phyloP scores from a whole-genome alignment of 2,113 vertebrate species.

The cattle (Bos taurus) region ARS-UCD2.0 NC_037336.1:99211501-99212000 shows the following conservation, averaged over 20 bases:
- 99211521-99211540: not conserved
- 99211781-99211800: not conserved
- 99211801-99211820: not conserved
- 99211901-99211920: not conserved
- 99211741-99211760: not conserved
- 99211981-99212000: not conserved
- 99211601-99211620: not conserved
- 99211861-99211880: not conserved
- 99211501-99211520: rapidly evolving
- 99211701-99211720: not conserved
- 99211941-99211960: not conserved
- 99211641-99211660: not conserved
- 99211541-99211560: not conserved
- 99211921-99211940: not conserved
- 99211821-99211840: not conserved
- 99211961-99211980: not conserved
- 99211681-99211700: not conserved
- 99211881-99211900: too few species aligned
- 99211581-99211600: not conserved
- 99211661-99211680: not conserved
- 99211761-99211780: rapidly evolving
- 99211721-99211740: not conserved
- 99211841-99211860: not conserved
- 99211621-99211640: not conserved
- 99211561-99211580: not conserved